Evolutionary conservation across 2,113 vertebrate genomes (phyloP).

Genomic region (Hiodon alosoides): DNA sequence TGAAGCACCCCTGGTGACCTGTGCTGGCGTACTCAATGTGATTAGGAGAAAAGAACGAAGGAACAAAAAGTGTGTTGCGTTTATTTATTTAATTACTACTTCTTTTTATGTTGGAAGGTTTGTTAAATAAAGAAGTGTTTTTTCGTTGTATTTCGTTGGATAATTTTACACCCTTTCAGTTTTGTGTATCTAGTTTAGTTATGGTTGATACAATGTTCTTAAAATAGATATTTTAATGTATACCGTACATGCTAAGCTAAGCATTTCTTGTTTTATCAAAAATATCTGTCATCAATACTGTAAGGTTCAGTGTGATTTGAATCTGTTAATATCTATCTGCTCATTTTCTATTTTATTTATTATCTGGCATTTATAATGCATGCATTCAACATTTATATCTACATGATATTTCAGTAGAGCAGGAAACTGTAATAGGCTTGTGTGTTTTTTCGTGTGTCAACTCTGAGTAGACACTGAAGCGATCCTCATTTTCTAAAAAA

Average conservation of each 20-base stretch:
- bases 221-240: constrained; percentile 28
- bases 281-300: constrained; percentile 36
- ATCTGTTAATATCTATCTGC: constrained; percentile 2
- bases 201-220: constrained; percentile 51
- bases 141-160: too few relatives aligned
- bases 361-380: constrained; percentile 49
- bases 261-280: constrained; percentile 21
- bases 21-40: too few relatives aligned
- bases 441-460: constrained; percentile 56
- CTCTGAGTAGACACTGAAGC: constrained; percentile 48
- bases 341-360: constrained; percentile 34
- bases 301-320: constrained; percentile 35
- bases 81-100: constrained; percentile 29
- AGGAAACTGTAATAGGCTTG: constrained; percentile 51
- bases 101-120: too few relatives aligned
- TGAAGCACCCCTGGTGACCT: too few relatives aligned
- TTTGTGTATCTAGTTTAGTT: constrained; percentile 21
- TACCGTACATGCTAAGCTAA: not conserved
- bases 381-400: constrained; percentile 49
- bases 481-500: constrained; percentile 36
- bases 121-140: too few relatives aligned
- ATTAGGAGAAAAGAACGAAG: too few relatives aligned
- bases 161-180: constrained; percentile 49
- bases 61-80: constrained; percentile 42
- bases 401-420: constrained; percentile 40